Evolutionary conservation across 2,888 invertebrate genomes (phyloP), one percentile per base, ranked within the genome.

Genomic region (Tanypteryx hageni): DNA sequence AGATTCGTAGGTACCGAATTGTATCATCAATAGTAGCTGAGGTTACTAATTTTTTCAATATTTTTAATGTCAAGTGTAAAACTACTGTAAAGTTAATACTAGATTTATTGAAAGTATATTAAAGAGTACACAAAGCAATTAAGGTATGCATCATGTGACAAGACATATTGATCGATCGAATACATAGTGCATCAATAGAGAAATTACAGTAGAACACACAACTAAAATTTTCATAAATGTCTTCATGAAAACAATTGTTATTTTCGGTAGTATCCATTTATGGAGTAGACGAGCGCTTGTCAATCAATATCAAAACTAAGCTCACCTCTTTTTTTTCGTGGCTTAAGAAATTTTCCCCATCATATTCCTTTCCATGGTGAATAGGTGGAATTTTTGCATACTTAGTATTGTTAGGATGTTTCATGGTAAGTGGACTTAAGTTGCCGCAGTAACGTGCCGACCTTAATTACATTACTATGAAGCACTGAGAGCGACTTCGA

Each of bases 331-430:
- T 93, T 84, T 92, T 93, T 61, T 93, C 93, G 31, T 93, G 93
- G 92, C 93, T 93, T 89, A 93, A 93, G 92, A 93, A 76, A 44
- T 93, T 91, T 81, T 93, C 93, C 82, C 93, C 93, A 92, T 93
- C 93, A 92, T 93, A 92, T 84, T 92, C 93, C 92, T 93, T 93
- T 84, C 94, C 94, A 93, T 94, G 94, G 94, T 94, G 94, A 93
- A 93, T 93, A 93, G 95, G 95, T 81, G 95, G 94, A 93, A 95
- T 93, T 93, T 95, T 95, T 93, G 95, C 95, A 94, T 95, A 95
- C 94, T 95, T 95, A 68, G 94, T 94, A 93, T 94, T 95, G 92
- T 94, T 94, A 92, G 94, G 94, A 93, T 94, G 94, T 95, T 95
- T 95, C 95, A 95, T 95, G 86, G 92, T 94, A 92, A 92, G 91